phyloP scores from a whole-genome alignment of 2,797 vertebrate genomes.

The Acanthiza pusilla region DNA sequence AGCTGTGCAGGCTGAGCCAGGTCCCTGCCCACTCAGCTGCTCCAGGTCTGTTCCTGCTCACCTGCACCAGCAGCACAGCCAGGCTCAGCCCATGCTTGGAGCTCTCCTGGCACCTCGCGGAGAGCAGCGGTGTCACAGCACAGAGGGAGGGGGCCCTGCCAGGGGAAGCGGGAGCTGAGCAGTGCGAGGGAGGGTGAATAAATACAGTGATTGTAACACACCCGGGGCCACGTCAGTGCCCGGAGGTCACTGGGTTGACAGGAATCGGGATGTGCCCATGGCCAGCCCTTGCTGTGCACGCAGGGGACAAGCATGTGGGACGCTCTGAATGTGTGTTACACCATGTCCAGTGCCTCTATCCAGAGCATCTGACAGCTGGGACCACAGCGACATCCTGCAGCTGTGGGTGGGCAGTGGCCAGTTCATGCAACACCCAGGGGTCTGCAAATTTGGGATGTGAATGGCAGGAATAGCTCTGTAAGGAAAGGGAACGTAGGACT shows the following conservation, averaged over 20 bases:
- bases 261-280: neutral
- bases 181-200: neutral
- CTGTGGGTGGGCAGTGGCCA: accelerated
- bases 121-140: conserved; percentile 21
- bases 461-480: neutral
- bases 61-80: neutral
- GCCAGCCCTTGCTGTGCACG: accelerated
- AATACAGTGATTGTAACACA: neutral
- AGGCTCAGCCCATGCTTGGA: neutral
- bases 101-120: conserved; percentile 63
- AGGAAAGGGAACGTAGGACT: neutral
- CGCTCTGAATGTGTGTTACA: neutral
- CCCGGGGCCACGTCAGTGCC: neutral
- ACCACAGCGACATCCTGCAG: neutral
- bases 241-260: neutral
- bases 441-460: neutral
- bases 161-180: neutral
- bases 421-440: neutral
- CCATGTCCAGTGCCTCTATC: accelerated
- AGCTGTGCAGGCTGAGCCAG: neutral
- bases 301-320: neutral
- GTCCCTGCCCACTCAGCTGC: neutral
- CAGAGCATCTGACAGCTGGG: accelerated
- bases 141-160: neutral
- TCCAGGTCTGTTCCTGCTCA: neutral